Evolutionary conservation across 1,140 invertebrate genomes (phyloP), one percentile per base, ranked within the genome.

Genomic region (Zaprionus kolodkinae): DNA sequence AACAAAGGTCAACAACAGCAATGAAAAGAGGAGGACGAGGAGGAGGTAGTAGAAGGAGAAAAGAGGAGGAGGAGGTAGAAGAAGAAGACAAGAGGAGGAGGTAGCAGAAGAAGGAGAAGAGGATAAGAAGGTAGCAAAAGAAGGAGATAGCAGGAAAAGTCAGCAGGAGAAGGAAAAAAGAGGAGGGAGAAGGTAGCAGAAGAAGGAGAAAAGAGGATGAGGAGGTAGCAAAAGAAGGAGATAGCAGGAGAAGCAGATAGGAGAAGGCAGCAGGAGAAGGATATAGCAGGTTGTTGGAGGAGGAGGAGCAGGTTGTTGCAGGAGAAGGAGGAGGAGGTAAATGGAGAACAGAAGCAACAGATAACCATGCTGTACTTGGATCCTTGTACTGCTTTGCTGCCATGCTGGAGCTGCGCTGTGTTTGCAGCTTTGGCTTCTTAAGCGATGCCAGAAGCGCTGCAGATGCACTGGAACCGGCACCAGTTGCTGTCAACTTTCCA

Each of bases 341-440:
- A n/a, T 2, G 27, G 27, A 5, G 27, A 30, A 30, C 27, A 30
- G 27, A 30, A 30, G 27, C 27, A 30, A 30, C 27, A 30, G 36
- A 9, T 43, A 15, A 35, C 43, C n/a, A 66, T 48, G 63, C 59
- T 76, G 78, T 92, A 92, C 91, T 92, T 92, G 91, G 91, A 91
- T 92, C 90, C 75, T 89, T 86, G 76, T 92, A 92, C 82, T 91
- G 91, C 60, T 92, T 92, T 74, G 69, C 75, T 21, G 25, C 56
- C 4, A 72, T 72, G 40, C 52, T 61, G 36, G 74, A 50, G 35
- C 81, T 67, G 27, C 79, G 82, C 43, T n/a, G n/a, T n/a, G 72
- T 78, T 67, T 52, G 66, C 43, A 72, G 64, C 64, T 83, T 81
- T 15, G 75, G 72, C 63, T 88, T 88, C 76, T 88, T 88, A 5